Base-by-base conservation (phyloP, 1,140 invertebrate species). In the Bombus pascuorum region DNA sequence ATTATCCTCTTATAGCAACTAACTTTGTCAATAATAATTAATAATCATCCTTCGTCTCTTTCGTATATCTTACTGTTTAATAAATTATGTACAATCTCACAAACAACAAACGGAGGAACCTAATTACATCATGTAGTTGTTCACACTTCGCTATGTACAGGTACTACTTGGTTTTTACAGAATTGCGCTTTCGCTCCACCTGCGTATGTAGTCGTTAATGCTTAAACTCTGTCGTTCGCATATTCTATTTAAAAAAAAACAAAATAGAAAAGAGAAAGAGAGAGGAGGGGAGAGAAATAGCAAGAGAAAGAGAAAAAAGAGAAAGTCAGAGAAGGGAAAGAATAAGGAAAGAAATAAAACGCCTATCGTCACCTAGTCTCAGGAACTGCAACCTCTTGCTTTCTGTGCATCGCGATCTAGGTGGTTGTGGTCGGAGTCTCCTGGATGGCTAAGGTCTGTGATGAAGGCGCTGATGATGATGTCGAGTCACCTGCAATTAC, bases 11-110 rank as follows among this genome's bases (percentile, higher is more conserved):
- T 65, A 91, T 88, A 93, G 90, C 91, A 91, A 92, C 90, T 94
- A 95, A 93, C 93, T 92, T 93, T 91, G 92, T 94, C 91, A 94
- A 94, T 94, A 93, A 93, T 94, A 92, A 91, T 94, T 86, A 91
- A 93, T 94, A 92, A 90, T 93, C 91, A 85, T 91, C 86, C 83
- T 86, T 83, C 83, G 34, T 91, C 81, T 73, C 75, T 89, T 66
- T 87, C 77, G 84, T 89, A 86, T 92, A 89, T 93, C 92, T 93
- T 94, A 93, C 91, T 89, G 90, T 93, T 95, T 93, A 94, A 94
- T 94, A 95, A 94, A 94, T 95, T 95, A 95, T 94, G 91, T 95
- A 95, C 94, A 95, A 94, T 94, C 93, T 95, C 94, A 94, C 93
- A 95, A 94, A 95, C 94, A 95, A 94, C 94, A 95, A 95, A 95